Evolutionary conservation across 2,113 vertebrate genomes (phyloP).

Genomic region (Colius striatus): DNA sequence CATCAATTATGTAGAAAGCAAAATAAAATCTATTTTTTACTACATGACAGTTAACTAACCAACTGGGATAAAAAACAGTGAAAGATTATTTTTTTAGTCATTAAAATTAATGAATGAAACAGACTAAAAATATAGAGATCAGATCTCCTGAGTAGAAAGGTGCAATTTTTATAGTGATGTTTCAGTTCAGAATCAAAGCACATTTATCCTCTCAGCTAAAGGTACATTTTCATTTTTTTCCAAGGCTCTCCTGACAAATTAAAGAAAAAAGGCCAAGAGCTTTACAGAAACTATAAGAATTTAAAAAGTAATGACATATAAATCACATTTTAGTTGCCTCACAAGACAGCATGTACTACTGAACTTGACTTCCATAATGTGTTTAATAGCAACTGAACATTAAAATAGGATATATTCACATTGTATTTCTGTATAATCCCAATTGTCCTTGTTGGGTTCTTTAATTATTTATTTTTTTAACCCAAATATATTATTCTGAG

Average conservation of each 20-base stretch:
- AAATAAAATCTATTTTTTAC: background rate
- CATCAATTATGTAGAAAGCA: background rate
- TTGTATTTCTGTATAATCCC: background rate
- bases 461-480: background rate
- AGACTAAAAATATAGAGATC: background rate
- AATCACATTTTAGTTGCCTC: background rate
- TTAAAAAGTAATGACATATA: background rate
- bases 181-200: slow-evolving; percentile 8
- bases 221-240: background rate
- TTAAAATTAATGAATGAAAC: slow-evolving; percentile 23
- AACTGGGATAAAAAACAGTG: background rate
- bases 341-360: background rate
- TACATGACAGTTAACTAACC: background rate
- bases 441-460: background rate
- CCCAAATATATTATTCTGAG: background rate
- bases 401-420: background rate
- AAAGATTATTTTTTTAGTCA: background rate
- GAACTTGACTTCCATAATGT: background rate
- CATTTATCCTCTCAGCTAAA: background rate
- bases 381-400: background rate
- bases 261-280: background rate
- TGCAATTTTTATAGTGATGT: background rate
- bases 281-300: background rate
- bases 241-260: background rate
- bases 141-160: background rate